These are phyloP conservation scores for Penelope pileata DNA, from an alignment of 2,113 vertebrate genomes.

Conservation along the genomic window DNA sequence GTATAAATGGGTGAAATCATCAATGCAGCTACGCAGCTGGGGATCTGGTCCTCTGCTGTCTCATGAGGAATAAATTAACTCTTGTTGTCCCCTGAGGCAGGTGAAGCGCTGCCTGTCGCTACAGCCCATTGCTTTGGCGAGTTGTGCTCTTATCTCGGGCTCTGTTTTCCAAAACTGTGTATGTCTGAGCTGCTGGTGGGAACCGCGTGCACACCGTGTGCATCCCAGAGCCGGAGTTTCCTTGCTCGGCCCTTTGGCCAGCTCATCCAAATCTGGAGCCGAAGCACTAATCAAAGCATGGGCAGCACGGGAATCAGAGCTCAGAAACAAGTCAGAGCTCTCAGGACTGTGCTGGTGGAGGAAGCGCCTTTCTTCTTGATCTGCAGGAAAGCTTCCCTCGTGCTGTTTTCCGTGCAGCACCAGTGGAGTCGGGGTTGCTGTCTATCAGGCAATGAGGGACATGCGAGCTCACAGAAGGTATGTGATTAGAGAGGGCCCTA, in stretches of 20 bases:
- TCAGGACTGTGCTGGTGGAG: accelerated
- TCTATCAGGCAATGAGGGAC: neutral
- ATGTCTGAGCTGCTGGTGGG: accelerated
- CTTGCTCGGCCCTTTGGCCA: neutral
- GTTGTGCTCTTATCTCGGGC: neutral
- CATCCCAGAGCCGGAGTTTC: neutral
- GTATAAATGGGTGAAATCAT: neutral
- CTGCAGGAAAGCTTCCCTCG: neutral
- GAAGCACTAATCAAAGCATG: accelerated
- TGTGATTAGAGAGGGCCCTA: constrained; percentile 40
- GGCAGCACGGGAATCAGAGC: neutral
- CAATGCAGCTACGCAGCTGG: neutral
- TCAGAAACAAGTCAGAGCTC: neutral
- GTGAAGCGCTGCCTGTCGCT: neutral
- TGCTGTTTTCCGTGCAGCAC: neutral
- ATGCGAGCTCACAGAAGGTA: constrained; percentile 1
- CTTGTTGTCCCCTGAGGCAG: neutral
- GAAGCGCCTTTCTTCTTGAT: neutral
- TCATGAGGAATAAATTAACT: neutral
- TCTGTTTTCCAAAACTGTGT: accelerated
- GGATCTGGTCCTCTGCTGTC: neutral
- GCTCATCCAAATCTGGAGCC: neutral
- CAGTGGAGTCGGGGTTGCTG: constrained; percentile 3
- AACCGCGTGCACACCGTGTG: accelerated
- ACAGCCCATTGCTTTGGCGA: neutral